Percentiles rank a stretch among this genome's conserved stretches.
Evolutionary conservation across 2,797 vertebrate species (phyloP).

Genomic region (Dipus sagitta): DNA sequence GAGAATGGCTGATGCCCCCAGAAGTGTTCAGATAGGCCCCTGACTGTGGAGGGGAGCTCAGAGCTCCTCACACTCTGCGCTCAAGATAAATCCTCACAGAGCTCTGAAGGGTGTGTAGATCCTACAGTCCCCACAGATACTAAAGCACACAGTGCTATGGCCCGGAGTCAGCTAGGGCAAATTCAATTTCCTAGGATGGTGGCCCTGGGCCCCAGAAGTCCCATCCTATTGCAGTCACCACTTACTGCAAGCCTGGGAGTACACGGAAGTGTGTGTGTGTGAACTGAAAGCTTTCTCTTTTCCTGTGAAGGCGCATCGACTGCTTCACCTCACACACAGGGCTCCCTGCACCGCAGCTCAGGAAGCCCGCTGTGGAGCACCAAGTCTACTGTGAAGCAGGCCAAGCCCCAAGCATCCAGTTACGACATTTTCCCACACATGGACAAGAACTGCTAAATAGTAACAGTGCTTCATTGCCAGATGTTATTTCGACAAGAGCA

Average conservation of each 20-base stretch:
- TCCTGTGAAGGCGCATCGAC: too few species aligned
- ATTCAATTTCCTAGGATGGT: background rate
- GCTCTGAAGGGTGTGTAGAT: background rate
- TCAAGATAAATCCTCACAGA: background rate
- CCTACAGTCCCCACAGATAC: background rate
- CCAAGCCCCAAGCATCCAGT: background rate
- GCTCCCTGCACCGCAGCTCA: background rate
- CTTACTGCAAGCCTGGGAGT: background rate
- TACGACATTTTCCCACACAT: background rate
- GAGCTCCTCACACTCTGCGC: fast-evolving
- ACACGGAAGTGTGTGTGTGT: fast-evolving
- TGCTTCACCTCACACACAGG: fast-evolving
- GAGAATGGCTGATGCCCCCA: background rate
- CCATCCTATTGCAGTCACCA: fast-evolving
- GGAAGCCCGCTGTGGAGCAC: background rate
- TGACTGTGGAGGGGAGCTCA: background rate
- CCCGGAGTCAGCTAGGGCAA: too few species aligned
- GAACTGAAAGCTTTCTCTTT: background rate
- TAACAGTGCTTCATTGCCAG: background rate
- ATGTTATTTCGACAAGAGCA: too few species aligned
- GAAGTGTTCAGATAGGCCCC: background rate
- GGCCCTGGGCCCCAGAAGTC: fast-evolving
- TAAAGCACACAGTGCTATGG: fast-evolving
- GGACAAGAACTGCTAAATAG: background rate
- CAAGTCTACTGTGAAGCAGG: fast-evolving